phyloP scores from a whole-genome alignment of 2,888 invertebrate genomes.

The Gibbula magus region DNA sequence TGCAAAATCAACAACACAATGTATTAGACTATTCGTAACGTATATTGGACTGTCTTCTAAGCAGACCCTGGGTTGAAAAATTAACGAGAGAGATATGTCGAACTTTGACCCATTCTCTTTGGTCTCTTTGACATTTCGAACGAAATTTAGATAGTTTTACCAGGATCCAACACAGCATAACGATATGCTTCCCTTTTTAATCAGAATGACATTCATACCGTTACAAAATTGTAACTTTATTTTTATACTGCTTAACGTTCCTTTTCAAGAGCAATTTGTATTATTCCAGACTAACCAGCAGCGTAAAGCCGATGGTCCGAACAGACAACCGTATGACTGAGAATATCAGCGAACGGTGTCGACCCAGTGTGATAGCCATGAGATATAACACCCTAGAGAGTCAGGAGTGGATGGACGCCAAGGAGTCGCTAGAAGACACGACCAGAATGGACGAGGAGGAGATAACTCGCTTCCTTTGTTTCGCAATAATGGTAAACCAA shows the following conservation, averaged over 20 bases:
- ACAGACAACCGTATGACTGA: slow-evolving; percentile 49
- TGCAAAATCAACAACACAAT: too few species aligned
- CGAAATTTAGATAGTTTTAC: background rate
- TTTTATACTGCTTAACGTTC: background rate
- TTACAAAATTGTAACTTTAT: background rate
- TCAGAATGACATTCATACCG: background rate
- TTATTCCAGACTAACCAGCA: slow-evolving; percentile 44
- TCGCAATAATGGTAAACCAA: slow-evolving; percentile 64
- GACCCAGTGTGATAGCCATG: slow-evolving; percentile 64
- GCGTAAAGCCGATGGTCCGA: slow-evolving; percentile 52
- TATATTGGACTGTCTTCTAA: too few species aligned
- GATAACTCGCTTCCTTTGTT: slow-evolving; percentile 59
- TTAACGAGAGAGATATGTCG: too few species aligned
- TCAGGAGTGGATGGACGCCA: slow-evolving; percentile 69
- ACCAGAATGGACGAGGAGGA: slow-evolving; percentile 55
- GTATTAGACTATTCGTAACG: too few species aligned
- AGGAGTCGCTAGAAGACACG: slow-evolving; percentile 64
- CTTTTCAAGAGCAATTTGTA: background rate
- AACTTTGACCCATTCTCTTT: background rate
- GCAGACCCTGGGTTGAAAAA: too few species aligned
- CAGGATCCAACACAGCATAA: background rate
- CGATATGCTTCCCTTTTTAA: background rate
- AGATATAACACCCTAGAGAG: slow-evolving; percentile 64
- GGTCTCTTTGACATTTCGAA: background rate
- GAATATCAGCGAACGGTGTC: slow-evolving; percentile 64